Evolutionary conservation across 2,113 vertebrate species (phyloP), one percentile per base, ranked within the genome.

Genomic region (Dunckerocampus dactyliophorus): DNA sequence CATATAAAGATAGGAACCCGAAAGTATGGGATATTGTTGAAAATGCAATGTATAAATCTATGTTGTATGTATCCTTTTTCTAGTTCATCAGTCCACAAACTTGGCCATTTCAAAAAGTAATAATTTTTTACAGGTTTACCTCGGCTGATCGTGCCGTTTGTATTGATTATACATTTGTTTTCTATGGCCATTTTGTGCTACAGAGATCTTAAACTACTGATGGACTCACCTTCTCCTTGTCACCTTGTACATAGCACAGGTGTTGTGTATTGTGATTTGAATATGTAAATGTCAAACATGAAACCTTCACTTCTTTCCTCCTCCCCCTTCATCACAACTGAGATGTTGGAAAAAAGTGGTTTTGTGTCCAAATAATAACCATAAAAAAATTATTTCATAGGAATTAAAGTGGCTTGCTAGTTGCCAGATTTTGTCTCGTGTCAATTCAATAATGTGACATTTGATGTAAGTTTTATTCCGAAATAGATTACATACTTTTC

Each of bases 131-230:
- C 62, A 73, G 60, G 22, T 55, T 74, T 76, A 77, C 53, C 51
- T 24, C 69, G 58, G 42, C 11, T 28, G 47, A 59, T 75, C 51
- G 56, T 48, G 62, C 39, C 46, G 52, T 84, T 81, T 82, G 12
- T 75, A 66, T 22, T 16, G 8, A 63, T 47, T 42, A 21, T 51
- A 48, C 55, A 39, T 24, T 4, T 19, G 45, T 48, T n/a, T 42
- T 31, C 43, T 59, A 57, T 50, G 42, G 43, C 28, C 31, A 22
- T 69, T 69, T 43, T 89, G 20, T 74, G 54, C 50, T 81, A 56
- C 80, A 82, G 71, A 89, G 93, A 93, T 94, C 63, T 56, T 60
- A 55, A 76, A 89, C 84, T 90, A 84, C 84, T 90, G 90, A 92
- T 85, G 80, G 46, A 67, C 66, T 65, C 11, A 59, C 11, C 63